Conservation (phyloP, 2,113 vertebrate species). For the Sprattus sprattus region DNA sequence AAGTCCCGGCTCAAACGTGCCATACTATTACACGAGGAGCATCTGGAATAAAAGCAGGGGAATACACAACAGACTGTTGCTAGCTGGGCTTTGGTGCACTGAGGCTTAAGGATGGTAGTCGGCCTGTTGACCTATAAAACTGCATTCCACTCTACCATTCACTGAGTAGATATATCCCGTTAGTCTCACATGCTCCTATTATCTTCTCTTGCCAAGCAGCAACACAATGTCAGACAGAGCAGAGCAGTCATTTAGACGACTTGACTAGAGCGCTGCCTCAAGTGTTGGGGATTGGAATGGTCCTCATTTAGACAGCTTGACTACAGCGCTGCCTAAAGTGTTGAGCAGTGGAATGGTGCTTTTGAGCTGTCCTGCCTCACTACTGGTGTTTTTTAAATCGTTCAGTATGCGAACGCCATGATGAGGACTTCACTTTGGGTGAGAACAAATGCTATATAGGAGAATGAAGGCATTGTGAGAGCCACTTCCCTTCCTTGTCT, state of each 20-base stretch:
- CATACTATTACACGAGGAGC: neutral
- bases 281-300: neutral
- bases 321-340: no score
- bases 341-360: neutral
- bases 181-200: conserved; percentile 29
- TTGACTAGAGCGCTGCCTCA: neutral
- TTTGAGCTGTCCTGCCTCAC: neutral
- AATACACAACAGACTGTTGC: conserved; percentile 10
- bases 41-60: conserved; percentile 20
- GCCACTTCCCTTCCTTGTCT: no score
- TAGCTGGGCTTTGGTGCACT: conserved; percentile 27
- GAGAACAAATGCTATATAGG: neutral
- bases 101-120: conserved; percentile 26
- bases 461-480: no score
- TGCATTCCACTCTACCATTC: conserved; percentile 10
- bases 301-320: no score
- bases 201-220: conserved; percentile 6
- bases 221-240: conserved; percentile 19
- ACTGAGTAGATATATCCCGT: conserved; percentile 19
- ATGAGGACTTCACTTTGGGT: neutral
- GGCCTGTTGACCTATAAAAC: conserved; percentile 38
- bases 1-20: neutral
- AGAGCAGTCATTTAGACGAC: neutral
- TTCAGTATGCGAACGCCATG: neutral
- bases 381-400: neutral